Conservation (phyloP, 2,888 invertebrate species). For the Syrphus vitripennis region DNA sequence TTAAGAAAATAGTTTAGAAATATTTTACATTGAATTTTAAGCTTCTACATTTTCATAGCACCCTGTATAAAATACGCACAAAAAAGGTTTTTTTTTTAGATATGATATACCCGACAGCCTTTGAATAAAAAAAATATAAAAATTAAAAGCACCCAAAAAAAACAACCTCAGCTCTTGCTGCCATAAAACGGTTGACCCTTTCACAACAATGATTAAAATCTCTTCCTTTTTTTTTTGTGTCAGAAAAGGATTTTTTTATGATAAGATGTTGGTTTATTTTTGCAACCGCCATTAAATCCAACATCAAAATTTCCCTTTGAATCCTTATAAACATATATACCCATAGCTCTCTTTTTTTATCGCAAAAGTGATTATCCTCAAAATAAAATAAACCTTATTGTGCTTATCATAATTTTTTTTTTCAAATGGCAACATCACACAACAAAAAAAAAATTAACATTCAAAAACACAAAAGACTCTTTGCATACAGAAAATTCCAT, state of each 20-base stretch:
- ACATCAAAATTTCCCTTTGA: constrained; percentile 3
- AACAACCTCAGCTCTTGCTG: neutral
- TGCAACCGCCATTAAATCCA: constrained; percentile 5
- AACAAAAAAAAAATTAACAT: neutral
- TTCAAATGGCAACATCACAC: neutral
- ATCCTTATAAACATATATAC: neutral
- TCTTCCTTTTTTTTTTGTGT: neutral
- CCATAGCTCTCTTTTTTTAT: neutral
- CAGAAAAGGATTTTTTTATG: neutral
- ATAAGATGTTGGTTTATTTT: constrained; percentile 13
- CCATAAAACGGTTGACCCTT: constrained; percentile 30
- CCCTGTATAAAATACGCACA: neutral
- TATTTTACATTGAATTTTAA: too few species aligned
- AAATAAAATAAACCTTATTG: constrained; percentile 25
- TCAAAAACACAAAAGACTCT: neutral
- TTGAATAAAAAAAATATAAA: neutral
- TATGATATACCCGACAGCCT: neutral
- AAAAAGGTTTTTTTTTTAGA: neutral
- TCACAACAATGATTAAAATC: constrained; percentile 30
- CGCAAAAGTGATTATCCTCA: constrained; percentile 13
- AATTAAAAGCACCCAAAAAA: neutral
- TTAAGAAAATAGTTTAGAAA: too few species aligned
- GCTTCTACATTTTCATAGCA: neutral
- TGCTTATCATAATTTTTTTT: constrained; percentile 10
- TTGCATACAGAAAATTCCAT: neutral